Percentiles rank a stretch among this genome's conserved stretches.
These are phyloP conservation scores for Zoanthus gigantus DNA, from an alignment of 92 coral and sea anemone genomes.

Conservation along the genomic window DNA sequence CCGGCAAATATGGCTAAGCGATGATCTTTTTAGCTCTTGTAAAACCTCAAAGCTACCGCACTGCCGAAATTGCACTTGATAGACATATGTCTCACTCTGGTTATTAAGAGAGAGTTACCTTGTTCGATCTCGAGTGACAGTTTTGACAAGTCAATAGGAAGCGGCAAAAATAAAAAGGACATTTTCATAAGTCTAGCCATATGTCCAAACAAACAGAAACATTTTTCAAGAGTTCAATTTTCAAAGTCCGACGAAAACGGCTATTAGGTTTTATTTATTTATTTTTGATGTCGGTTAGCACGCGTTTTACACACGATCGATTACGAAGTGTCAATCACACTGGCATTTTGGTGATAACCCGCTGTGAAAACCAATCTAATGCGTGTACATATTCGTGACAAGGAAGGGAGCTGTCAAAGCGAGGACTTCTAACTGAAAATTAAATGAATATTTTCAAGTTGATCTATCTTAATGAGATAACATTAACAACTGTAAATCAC, in stretches of 20 bases:
- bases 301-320: conserved; percentile 91
- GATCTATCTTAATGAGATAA: conserved; percentile 96
- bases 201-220: conserved; percentile 76
- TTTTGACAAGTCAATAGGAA: conserved; percentile 84
- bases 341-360: conserved; percentile 83
- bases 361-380: conserved; percentile 94
- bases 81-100: conserved; percentile 73
- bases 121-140: conserved; percentile 70
- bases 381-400: conserved; percentile 65
- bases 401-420: conserved; percentile 95
- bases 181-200: conserved; percentile 77
- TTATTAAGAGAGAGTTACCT: conserved; percentile 75
- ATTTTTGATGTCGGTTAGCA: conserved; percentile 77
- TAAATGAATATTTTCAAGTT: conserved; percentile 97
- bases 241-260: conserved; percentile 81
- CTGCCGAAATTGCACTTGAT: conserved; percentile 64
- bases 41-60: conserved; percentile 53
- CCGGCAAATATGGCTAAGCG: conserved; percentile 41
- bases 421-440: conserved; percentile 88
- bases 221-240: conserved; percentile 90
- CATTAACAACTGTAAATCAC: conserved; percentile 96
- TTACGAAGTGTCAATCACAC: conserved; percentile 89
- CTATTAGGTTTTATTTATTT: conserved; percentile 86
- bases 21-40: conserved; percentile 50
- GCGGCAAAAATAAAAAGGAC: conserved; percentile 71